These are phyloP conservation scores for Cephus cinctus DNA, from an alignment of 1,140 invertebrate species.

Conservation along the genomic window DNA sequence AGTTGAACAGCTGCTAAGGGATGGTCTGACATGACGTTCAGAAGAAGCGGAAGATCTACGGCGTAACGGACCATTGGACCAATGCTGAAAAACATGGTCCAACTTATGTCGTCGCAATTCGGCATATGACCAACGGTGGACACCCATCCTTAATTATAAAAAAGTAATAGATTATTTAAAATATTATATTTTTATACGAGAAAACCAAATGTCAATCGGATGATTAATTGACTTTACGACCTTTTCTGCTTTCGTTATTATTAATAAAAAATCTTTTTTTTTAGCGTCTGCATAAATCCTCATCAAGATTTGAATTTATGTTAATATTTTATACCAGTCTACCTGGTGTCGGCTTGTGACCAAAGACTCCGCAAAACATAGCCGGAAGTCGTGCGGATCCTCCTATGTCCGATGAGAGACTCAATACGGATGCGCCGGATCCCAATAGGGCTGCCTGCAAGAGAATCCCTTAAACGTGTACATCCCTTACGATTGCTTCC, in stretches of 20 bases:
- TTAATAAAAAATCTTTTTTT: too few species aligned
- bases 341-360: slow-evolving; percentile 75
- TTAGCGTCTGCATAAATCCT: too few species aligned
- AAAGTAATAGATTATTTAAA: slow-evolving; percentile 11
- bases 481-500: not conserved
- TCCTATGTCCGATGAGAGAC: slow-evolving; percentile 81
- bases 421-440: slow-evolving; percentile 74
- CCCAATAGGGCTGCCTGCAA: slow-evolving; percentile 65
- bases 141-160: slow-evolving; percentile 24
- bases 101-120: slow-evolving; percentile 55
- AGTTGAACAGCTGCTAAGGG: slow-evolving; percentile 61
- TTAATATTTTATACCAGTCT: too few species aligned
- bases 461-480: not conserved
- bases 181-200: too few species aligned
- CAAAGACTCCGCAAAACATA: slow-evolving; percentile 83
- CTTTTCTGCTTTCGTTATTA: too few species aligned
- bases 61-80: slow-evolving; percentile 85
- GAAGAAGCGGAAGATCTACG: slow-evolving; percentile 72
- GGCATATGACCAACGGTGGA: slow-evolving; percentile 53
- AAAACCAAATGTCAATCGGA: too few species aligned
- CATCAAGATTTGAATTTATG: too few species aligned
- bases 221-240: too few species aligned
- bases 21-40: slow-evolving; percentile 66
- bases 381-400: slow-evolving; percentile 83
- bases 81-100: slow-evolving; percentile 65